A percentile compares a stretch with the other conserved stretches of the same genome.
phyloP scores from a whole-genome alignment of 2,888 invertebrate genomes.

The Drosophila planitibia region DNA sequence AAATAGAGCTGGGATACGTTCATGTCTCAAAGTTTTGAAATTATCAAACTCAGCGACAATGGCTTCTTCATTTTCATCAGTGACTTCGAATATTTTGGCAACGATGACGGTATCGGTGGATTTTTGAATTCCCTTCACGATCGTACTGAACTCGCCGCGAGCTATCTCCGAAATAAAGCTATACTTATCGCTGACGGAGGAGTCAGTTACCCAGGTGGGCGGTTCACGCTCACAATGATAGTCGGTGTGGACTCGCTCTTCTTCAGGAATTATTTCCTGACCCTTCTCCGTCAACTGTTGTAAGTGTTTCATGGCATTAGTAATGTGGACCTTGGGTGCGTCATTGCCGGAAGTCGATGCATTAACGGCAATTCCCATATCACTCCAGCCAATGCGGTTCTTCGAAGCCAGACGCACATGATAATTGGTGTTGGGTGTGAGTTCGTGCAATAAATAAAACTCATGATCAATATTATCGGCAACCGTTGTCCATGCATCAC shows the following conservation, averaged over 20 bases:
- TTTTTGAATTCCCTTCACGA: conserved; percentile 93
- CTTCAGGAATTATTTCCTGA: conserved; percentile 89
- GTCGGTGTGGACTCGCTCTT: conserved; percentile 88
- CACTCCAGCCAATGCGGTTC: conserved; percentile 97
- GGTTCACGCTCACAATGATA: conserved; percentile 91
- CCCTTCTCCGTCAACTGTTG: conserved; percentile 95
- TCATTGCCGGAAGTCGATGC: conserved; percentile 90
- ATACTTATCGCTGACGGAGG: conserved; percentile 90
- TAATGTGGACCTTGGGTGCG: conserved; percentile 91
- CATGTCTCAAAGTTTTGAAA: conserved; percentile 93
- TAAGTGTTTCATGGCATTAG: conserved; percentile 93
- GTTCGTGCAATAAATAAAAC: conserved; percentile 92
- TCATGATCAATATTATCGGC: conserved; percentile 97
- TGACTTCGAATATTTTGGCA: conserved; percentile 92
- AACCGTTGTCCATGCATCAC: conserved; percentile 93
- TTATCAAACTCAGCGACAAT: conserved; percentile 94
- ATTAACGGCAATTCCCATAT: conserved; percentile 93
- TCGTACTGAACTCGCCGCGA: conserved; percentile 94
- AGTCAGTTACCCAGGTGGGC: conserved; percentile 89
- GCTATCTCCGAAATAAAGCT: conserved; percentile 94
- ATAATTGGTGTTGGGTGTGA: conserved; percentile 93
- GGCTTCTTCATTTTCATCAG: conserved; percentile 88
- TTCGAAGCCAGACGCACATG: conserved; percentile 95
- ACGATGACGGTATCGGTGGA: conserved; percentile 91
- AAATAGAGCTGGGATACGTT: conserved; percentile 92